Evolutionary conservation across 2,797 vertebrate genomes (phyloP).

Genomic region (Hemibagrus guttatus): DNA sequence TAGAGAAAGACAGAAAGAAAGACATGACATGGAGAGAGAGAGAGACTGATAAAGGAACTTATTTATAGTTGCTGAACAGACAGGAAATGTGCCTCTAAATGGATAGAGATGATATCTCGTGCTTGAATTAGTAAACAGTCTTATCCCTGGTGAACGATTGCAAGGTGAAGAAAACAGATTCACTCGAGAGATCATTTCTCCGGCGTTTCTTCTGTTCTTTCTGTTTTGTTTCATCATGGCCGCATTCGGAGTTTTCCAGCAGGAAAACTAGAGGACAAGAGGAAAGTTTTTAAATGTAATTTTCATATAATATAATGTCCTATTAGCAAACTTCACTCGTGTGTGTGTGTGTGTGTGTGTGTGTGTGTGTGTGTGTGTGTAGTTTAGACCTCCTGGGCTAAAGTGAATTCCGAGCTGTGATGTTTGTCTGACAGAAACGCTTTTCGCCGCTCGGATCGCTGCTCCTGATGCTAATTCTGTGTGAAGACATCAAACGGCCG

Average conservation of each 20-base stretch:
- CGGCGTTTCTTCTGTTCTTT: background rate
- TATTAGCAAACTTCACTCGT: background rate
- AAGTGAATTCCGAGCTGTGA: conserved; percentile 80
- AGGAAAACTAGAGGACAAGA: background rate
- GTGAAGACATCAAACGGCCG: conserved; percentile 87
- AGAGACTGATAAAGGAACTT: background rate
- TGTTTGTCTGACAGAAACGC: conserved; percentile 75
- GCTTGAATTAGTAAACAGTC: background rate
- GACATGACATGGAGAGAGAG: background rate
- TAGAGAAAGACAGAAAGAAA: too few relatives aligned
- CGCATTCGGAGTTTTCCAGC: background rate
- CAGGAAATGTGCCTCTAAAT: background rate
- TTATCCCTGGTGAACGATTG: too few relatives aligned
- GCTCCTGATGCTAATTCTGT: conserved; percentile 88
- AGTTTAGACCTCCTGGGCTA: conserved; percentile 30
- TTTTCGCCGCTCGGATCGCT: conserved; percentile 75
- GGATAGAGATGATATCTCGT: background rate
- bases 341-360: too few relatives aligned
- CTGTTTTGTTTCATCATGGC: background rate
- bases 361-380: background rate
- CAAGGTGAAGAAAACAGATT: too few relatives aligned
- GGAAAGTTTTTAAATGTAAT: background rate
- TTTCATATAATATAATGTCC: background rate
- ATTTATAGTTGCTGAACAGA: background rate
- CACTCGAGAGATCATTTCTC: too few relatives aligned